Evolutionary conservation across 2,113 vertebrate species (phyloP).

Genomic region (Pampusana beccarii): DNA sequence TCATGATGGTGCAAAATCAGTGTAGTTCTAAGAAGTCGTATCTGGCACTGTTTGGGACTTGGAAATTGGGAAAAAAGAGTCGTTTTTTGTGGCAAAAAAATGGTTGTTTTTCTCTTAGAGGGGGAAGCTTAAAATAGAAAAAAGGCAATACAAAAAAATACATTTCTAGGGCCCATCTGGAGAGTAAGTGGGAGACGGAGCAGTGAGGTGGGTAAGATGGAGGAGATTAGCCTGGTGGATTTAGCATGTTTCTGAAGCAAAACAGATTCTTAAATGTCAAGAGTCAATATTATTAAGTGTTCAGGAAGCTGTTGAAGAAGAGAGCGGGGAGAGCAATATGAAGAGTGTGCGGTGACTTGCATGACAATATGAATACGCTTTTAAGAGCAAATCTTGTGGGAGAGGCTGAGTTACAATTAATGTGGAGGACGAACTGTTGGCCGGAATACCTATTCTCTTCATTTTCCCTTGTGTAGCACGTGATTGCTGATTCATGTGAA

Average conservation of each 20-base stretch:
- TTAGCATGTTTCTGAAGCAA: slow-evolving; percentile 25
- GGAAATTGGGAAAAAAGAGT: neutral
- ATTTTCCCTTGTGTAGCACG: neutral
- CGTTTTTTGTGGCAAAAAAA: neutral
- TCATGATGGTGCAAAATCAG: neutral
- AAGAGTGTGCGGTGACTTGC: neutral
- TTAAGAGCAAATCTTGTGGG: neutral
- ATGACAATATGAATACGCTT: neutral
- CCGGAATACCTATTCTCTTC: neutral
- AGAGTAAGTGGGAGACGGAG: neutral
- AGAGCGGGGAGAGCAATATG: neutral
- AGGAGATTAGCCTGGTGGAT: neutral
- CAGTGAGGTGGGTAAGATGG: neutral
- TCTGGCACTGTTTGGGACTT: neutral
- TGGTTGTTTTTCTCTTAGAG: neutral
- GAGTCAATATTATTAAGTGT: slow-evolving; percentile 40
- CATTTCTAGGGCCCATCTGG: neutral
- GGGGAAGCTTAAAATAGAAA: neutral
- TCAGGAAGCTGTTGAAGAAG: slow-evolving; percentile 38
- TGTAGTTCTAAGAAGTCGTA: neutral
- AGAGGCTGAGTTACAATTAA: neutral
- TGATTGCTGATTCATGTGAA: neutral
- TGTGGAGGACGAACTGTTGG: neutral
- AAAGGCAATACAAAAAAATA: neutral
- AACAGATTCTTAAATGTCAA: slow-evolving; percentile 56